These are phyloP conservation scores for Sesamia inferens DNA, from an alignment of 2,888 invertebrate genomes.

Conservation along the genomic window DNA sequence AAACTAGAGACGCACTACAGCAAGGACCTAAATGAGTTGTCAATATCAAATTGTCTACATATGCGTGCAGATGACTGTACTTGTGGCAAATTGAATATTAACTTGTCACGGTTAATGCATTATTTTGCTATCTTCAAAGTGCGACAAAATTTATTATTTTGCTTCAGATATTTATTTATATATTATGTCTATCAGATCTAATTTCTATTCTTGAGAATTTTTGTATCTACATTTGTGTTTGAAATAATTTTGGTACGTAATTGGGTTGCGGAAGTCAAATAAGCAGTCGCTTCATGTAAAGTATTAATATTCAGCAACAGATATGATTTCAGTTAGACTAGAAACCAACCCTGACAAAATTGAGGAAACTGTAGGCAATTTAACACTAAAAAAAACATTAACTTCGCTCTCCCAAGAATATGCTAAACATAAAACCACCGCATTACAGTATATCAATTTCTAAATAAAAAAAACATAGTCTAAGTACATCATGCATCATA, in stretches of 20 bases:
- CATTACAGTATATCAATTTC: conserved; percentile 9
- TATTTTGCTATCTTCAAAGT: conserved; percentile 11
- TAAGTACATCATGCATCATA: conserved; percentile 63
- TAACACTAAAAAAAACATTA: no score
- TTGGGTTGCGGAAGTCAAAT: no score
- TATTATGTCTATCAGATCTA: background rate
- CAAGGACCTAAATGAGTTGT: background rate
- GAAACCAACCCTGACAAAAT: no score
- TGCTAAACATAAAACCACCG: conserved; percentile 13
- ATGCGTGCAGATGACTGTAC: background rate
- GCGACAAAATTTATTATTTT: conserved; percentile 1
- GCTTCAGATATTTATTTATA: background rate
- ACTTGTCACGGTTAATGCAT: conserved; percentile 18
- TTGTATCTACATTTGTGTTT: background rate
- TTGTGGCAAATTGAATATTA: conserved; percentile 22
- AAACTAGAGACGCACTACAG: no score
- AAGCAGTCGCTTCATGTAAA: no score
- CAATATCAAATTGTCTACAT: background rate
- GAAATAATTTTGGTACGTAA: no score
- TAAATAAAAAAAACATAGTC: conserved; percentile 33
- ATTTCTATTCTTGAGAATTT: background rate
- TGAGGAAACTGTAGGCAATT: no score
- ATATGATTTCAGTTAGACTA: no score
- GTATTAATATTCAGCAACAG: no score
- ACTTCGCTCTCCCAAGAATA: background rate